Percentiles rank a stretch among this genome's conserved stretches.
Conservation (phyloP, 2,113 vertebrate genomes). For the Argyrosomus japonicus region DNA sequence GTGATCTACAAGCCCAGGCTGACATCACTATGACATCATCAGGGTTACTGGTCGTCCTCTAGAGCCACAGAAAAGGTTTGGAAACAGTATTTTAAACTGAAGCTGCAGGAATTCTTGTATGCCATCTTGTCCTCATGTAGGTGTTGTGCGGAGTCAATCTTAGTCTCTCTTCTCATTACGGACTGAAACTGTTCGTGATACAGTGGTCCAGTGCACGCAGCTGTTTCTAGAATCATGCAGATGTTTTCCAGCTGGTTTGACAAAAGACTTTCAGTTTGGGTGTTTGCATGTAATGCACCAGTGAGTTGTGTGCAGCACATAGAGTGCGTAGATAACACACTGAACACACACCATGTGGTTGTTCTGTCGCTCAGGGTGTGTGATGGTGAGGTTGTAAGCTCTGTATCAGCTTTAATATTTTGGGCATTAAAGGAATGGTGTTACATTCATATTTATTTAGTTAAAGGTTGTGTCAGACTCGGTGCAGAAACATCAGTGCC, state of each 20-base stretch:
- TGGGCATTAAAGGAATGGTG: neutral
- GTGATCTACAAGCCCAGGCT: too few species aligned
- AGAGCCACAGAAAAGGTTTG: too few species aligned
- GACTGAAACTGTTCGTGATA: neutral
- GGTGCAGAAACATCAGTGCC: neutral
- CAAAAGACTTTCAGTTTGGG: neutral
- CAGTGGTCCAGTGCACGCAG: neutral
- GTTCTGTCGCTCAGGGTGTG: neutral
- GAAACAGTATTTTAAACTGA: too few species aligned
- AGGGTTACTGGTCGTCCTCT: too few species aligned
- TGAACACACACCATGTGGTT: neutral
- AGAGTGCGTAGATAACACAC: neutral
- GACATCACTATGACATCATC: too few species aligned
- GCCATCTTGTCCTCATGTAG: neutral
- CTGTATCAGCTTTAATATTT: neutral
- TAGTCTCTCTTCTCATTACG: neutral
- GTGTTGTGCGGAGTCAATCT: neutral
- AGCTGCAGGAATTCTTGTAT: too few species aligned
- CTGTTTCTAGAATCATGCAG: neutral
- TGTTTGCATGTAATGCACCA: conserved; percentile 29
- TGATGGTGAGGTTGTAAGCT: neutral
- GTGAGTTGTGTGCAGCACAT: neutral
- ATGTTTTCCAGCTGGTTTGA: neutral
- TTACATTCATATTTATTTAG: neutral
- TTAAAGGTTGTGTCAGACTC: too few species aligned